phyloP scores from a whole-genome alignment of 2,113 vertebrate species.

The Mastomys coucha region DNA sequence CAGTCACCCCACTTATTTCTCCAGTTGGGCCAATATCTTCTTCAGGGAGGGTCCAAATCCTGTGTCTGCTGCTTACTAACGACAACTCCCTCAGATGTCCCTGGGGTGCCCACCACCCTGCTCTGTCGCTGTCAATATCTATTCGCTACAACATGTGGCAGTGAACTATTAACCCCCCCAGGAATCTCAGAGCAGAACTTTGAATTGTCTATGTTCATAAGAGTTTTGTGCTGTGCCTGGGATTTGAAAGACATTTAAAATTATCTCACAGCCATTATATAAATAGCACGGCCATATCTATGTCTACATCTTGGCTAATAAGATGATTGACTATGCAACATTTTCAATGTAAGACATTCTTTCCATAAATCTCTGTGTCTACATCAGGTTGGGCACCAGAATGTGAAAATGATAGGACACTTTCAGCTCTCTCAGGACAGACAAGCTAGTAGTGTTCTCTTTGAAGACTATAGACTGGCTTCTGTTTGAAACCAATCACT shows the following conservation, averaged over 20 bases:
- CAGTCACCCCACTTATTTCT: not conserved
- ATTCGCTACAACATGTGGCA: not conserved
- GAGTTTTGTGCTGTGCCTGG: not conserved
- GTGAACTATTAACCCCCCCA: not conserved
- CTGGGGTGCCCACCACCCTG: too few relatives aligned
- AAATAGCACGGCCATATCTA: not conserved
- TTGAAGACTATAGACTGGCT: not conserved
- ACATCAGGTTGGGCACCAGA: not conserved
- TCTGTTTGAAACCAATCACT: not conserved
- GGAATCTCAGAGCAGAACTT: not conserved
- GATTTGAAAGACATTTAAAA: not conserved
- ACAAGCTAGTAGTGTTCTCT: not conserved
- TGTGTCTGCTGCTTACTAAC: not conserved
- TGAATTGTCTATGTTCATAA: not conserved
- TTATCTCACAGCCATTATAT: too few relatives aligned
- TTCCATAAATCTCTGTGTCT: not conserved
- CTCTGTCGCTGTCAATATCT: not conserved
- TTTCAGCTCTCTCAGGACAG: not conserved
- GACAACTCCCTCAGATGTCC: not conserved
- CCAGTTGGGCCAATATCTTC: accelerated
- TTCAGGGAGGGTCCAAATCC: not conserved
- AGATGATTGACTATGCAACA: not conserved
- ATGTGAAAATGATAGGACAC: not conserved
- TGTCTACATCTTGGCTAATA: not conserved
- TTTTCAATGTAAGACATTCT: not conserved